Base-by-base conservation (phyloP, 2,888 invertebrate species). In the Drosophila hamatofila region DNA sequence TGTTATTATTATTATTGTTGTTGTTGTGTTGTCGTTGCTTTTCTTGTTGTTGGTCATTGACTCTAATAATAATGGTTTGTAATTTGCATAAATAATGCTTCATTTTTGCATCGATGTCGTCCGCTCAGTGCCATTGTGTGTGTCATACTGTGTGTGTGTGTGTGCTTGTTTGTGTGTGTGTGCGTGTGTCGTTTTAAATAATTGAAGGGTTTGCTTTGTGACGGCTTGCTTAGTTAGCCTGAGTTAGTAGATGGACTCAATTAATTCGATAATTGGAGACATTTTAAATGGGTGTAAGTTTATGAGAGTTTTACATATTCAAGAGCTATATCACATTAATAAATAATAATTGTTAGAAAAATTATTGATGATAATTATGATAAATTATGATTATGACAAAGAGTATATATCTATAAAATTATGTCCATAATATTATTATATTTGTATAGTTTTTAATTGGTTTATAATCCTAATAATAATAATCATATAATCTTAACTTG, bases 71-170 rank as follows among this genome's bases (percentile, higher is more conserved):
- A 85, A 89, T 85, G 84, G 84, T 42, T 66, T 87, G 84, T 81
- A 89, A 85, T 85, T 87, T 85, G 89, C 84, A 85, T 85, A 85
- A 87, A 87, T 85, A 85, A 89, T 85, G 81, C 67, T 62, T 75
- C 79, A 87, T 89, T 87, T 74, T 75, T 82, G 75, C 86, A 80
- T 72, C 64, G 76, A 75, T 70, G 79, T 52, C 54, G 55, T 73
- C 16, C 57, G 42, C 23, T 39, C 12, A 7, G 39, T 54, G 14
- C 18, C 27, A 58, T 4, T 46, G 52, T 2, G 14, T 44, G 33
- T 55, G 41, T 64, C 14, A 41, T 39, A 5, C 12, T 44, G 33
- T 57, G 44, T 63, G 16, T 41, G 44, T 49, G 27, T 27, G 21
- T 30, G 23, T n/a, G 52, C 55, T 37, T 46, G n/a, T 58, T 39